Conservation (phyloP, 2,888 invertebrate species). For the Tubulanus polymorphus region DNA sequence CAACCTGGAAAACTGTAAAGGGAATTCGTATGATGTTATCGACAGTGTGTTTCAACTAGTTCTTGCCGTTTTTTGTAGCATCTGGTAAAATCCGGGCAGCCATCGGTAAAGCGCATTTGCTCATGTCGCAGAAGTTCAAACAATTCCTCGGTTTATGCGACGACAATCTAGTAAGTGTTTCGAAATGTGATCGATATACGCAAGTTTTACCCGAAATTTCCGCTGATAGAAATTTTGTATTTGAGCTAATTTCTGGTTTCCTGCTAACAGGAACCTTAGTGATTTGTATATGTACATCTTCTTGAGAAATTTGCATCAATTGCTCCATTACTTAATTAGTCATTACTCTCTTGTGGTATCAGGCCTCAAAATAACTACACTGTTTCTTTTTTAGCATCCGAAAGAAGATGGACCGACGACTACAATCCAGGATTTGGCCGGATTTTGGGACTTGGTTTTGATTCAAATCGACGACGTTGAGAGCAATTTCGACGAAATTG, state of each 20-base stretch:
- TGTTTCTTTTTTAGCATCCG: slow-evolving; percentile 64
- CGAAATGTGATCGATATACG: too few species aligned
- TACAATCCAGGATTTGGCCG: slow-evolving; percentile 83
- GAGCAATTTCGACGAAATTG: slow-evolving; percentile 63
- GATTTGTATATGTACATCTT: too few species aligned
- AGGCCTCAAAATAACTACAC: not conserved
- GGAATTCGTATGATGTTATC: not conserved
- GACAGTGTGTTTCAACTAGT: not conserved
- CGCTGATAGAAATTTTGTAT: too few species aligned
- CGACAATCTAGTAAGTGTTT: slow-evolving; percentile 63
- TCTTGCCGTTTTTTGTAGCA: slow-evolving; percentile 48
- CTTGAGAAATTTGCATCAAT: too few species aligned
- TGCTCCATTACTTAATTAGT: too few species aligned
- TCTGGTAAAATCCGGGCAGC: slow-evolving; percentile 81
- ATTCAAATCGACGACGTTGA: slow-evolving; percentile 85
- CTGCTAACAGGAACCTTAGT: too few species aligned
- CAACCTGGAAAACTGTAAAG: not conserved
- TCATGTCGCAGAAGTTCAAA: slow-evolving; percentile 89
- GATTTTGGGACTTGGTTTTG: slow-evolving; percentile 97
- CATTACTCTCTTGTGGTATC: too few species aligned
- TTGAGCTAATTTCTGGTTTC: too few species aligned
- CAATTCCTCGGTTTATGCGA: slow-evolving; percentile 82
- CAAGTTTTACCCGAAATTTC: too few species aligned
- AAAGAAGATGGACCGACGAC: slow-evolving; percentile 76
- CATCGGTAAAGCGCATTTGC: slow-evolving; percentile 82